These are phyloP conservation scores for Baccha elongata DNA, from an alignment of 2,888 invertebrate genomes.

Conservation along the genomic window DNA sequence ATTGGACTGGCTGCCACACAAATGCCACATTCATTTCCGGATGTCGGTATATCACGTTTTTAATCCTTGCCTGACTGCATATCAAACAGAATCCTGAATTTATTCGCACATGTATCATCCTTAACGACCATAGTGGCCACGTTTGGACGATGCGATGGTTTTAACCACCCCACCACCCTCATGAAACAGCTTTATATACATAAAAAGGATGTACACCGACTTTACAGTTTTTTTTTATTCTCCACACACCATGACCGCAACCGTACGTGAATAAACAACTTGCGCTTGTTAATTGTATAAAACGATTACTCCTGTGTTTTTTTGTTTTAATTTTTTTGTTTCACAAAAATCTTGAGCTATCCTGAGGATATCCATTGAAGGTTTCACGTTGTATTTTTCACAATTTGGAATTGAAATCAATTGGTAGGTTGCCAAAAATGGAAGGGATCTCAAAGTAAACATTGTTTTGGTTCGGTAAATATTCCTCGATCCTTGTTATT, in stretches of 20 bases:
- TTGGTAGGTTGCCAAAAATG: slow-evolving; percentile 1
- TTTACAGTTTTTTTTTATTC: slow-evolving; percentile 55
- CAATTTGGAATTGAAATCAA: slow-evolving; percentile 29
- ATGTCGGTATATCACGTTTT: slow-evolving; percentile 75
- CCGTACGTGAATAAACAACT: slow-evolving; percentile 58
- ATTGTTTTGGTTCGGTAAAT: slow-evolving; percentile 10
- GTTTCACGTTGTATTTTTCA: not conserved
- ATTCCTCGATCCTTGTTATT: slow-evolving; percentile 7
- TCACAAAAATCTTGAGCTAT: slow-evolving; percentile 43
- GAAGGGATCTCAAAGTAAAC: slow-evolving; percentile 7
- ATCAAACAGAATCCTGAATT: slow-evolving; percentile 75
- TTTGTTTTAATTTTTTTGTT: slow-evolving; percentile 57
- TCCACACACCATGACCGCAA: slow-evolving; percentile 57
- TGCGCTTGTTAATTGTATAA: slow-evolving; percentile 75
- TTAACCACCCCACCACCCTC: slow-evolving; percentile 9
- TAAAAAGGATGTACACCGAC: not conserved
- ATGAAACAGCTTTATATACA: not conserved
- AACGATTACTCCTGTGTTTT: slow-evolving; percentile 67
- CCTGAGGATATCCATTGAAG: slow-evolving; percentile 12
- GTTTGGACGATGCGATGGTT: slow-evolving; percentile 7
- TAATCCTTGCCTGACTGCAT: slow-evolving; percentile 73
- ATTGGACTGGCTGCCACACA: slow-evolving; percentile 53
- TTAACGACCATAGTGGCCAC: slow-evolving; percentile 71
- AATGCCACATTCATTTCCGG: slow-evolving; percentile 73
- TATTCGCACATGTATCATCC: slow-evolving; percentile 76